Conservation (phyloP, 1,140 invertebrate species). For the Dendrolimus punctatus region DNA sequence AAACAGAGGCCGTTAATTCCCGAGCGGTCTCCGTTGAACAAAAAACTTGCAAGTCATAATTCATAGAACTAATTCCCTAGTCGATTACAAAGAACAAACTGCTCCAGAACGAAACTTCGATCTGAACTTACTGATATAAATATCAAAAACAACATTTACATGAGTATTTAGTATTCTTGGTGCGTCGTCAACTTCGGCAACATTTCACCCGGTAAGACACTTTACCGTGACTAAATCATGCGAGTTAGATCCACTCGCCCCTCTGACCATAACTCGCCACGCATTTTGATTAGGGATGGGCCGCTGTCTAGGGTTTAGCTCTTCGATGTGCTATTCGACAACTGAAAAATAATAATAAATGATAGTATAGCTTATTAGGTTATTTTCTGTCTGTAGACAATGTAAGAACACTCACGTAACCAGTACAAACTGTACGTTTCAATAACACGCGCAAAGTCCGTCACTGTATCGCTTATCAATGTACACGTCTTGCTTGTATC, state of each 20-base stretch:
- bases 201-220: constrained; percentile 28
- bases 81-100: constrained; percentile 17
- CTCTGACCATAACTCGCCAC: constrained; percentile 2
- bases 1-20: neutral
- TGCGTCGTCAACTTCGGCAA: constrained; percentile 24
- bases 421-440: too few species aligned
- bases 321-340: too few species aligned
- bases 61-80: constrained; percentile 18
- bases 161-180: constrained; percentile 25
- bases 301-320: too few species aligned
- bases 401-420: too few species aligned
- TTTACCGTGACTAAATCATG: constrained; percentile 27
- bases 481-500: too few species aligned
- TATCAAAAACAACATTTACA: constrained; percentile 31
- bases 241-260: constrained; percentile 8
- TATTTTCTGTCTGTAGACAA: too few species aligned
- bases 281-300: neutral
- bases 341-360: too few species aligned
- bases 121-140: constrained; percentile 28
- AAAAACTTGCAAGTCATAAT: constrained; percentile 18
- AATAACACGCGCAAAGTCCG: too few species aligned
- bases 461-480: too few species aligned
- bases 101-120: constrained; percentile 9
- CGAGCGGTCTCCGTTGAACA: constrained; percentile 2
- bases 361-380: too few species aligned